Evolutionary conservation across 2,113 vertebrate genomes (phyloP).

Genomic region (Stegastes partitus): DNA sequence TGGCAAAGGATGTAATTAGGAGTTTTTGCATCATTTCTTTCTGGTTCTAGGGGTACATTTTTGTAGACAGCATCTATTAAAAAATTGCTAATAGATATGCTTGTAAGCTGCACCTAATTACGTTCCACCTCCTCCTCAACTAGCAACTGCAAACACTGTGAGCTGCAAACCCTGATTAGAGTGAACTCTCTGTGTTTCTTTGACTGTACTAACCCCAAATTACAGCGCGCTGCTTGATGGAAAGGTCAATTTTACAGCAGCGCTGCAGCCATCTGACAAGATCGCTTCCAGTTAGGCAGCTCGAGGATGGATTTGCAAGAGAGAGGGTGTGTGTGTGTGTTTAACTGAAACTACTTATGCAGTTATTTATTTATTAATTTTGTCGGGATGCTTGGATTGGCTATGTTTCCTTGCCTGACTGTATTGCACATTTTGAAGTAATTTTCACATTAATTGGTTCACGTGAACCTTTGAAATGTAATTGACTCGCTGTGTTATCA

Average conservation of each 20-base stretch:
- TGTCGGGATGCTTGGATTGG: background rate
- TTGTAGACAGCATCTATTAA: background rate
- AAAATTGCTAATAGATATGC: background rate
- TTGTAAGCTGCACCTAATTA: background rate
- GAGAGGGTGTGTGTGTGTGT: conserved; percentile 2
- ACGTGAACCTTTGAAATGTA: conserved; percentile 5
- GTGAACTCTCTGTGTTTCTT: conserved; percentile 6
- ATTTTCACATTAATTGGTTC: background rate
- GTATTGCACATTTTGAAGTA: background rate
- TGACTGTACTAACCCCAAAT: conserved; percentile 6
- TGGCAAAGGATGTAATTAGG: too few species aligned
- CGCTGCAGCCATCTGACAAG: conserved; percentile 32
- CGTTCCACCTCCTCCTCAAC: background rate
- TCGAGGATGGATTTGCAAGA: background rate
- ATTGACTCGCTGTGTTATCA: background rate
- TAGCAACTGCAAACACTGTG: background rate
- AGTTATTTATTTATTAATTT: too few species aligned
- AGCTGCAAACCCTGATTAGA: conserved; percentile 16
- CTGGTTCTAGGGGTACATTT: background rate
- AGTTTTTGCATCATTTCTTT: background rate
- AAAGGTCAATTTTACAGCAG: conserved; percentile 52
- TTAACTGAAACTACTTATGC: background rate
- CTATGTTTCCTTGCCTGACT: conserved; percentile 1
- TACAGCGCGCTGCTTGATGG: conserved; percentile 29
- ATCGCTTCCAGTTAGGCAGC: conserved; percentile 17